Evolutionary conservation across 1,140 invertebrate genomes (phyloP).

Genomic region (Scaptomyza hsui): DNA sequence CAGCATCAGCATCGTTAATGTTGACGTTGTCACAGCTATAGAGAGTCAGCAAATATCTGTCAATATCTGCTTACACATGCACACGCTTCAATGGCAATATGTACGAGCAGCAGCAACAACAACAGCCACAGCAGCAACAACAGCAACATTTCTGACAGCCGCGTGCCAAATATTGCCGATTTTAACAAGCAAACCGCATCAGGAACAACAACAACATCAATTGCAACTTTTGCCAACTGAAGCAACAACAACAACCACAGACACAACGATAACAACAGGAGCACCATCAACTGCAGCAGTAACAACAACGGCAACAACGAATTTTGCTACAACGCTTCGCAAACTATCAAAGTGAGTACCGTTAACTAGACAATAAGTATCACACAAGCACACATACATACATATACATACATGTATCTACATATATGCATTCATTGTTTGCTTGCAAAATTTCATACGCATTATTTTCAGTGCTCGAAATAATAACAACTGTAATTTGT

Average conservation of each 20-base stretch:
- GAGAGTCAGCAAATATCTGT: conserved; percentile 13
- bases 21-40: conserved; percentile 22
- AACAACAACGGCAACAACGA: conserved; percentile 55
- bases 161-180: conserved; percentile 77
- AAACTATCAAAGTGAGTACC: conserved; percentile 73
- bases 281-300: conserved; percentile 13
- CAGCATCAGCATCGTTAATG: conserved; percentile 16
- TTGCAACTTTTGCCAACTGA: too few species aligned
- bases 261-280: conserved; percentile 18
- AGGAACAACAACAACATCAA: conserved; percentile 40
- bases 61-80: conserved; percentile 55
- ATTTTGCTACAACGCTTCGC: conserved; percentile 57
- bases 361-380: neutral
- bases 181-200: conserved; percentile 62
- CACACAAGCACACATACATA: conserved; percentile 8
- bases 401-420: neutral
- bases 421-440: conserved; percentile 2
- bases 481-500: too few species aligned
- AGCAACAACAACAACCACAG: conserved; percentile 21
- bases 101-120: conserved; percentile 62
- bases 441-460: too few species aligned
- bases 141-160: conserved; percentile 67
- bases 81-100: conserved; percentile 75
- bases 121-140: conserved; percentile 44
- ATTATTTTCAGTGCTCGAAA: too few species aligned